These are phyloP conservation scores for Cacoxenus indagator DNA, from an alignment of 2,888 invertebrate species.

Conservation along the genomic window DNA sequence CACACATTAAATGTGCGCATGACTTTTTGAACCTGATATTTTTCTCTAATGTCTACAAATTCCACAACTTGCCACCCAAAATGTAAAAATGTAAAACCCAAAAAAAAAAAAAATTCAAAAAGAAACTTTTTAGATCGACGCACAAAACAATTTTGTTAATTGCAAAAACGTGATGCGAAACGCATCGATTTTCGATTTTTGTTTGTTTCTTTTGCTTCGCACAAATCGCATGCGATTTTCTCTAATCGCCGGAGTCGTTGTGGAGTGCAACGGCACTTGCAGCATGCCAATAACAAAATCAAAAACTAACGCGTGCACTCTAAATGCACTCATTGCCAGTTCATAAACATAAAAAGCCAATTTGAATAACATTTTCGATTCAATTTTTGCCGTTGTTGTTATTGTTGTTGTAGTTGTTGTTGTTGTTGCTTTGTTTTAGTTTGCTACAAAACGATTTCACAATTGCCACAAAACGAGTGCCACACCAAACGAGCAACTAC, in stretches of 20 bases:
- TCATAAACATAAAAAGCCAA: conserved; percentile 64
- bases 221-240: no score
- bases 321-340: conserved; percentile 21
- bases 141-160: conserved; percentile 7
- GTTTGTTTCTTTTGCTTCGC: background rate
- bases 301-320: background rate
- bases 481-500: conserved; percentile 5
- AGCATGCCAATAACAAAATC: background rate
- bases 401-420: background rate
- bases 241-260: no score
- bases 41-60: background rate
- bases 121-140: background rate
- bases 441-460: conserved; percentile 1
- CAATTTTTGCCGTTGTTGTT: conserved; percentile 8
- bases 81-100: no score
- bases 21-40: background rate
- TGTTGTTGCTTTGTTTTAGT: background rate
- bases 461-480: conserved; percentile 9
- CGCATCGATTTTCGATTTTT: background rate
- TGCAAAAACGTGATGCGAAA: background rate
- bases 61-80: conserved; percentile 9
- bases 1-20: no score
- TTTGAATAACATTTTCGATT: conserved; percentile 59
- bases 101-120: no score
- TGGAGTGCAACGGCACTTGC: no score